Base-by-base conservation (phyloP, 2,113 vertebrate species). In the Charina bottae region DNA sequence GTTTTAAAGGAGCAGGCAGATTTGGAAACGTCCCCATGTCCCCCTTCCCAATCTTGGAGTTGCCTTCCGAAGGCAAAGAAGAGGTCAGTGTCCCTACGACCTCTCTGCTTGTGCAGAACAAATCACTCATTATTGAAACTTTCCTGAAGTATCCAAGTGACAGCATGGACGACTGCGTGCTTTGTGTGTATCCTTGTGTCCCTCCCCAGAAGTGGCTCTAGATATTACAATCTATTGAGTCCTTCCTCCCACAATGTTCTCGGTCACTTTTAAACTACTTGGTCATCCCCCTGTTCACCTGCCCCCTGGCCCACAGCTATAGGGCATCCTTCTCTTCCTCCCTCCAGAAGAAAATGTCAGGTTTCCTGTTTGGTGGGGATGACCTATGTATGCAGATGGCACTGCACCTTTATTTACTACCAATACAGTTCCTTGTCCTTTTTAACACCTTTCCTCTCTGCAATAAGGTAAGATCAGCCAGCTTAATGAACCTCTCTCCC, bases 301-400 rank as follows among this genome's bases (percentile, higher is more conserved):
- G 88, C 23, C 5, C 17, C n/a, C 11, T 26, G 6, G 33, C 26
- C 23, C 1, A n/a, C 10, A 87, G 64, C 55, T 26, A 3, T n/a
- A 24, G 1, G 12, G 26, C 46, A 24, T 23, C 28, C 33, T 72
- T 8, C 19, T 46, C 33, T 46, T 23, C 4, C 37, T 87, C 64
- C 85, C n/a, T 12, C 11, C 55, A 42, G 42, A 64, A 62, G 49
- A 85, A 87, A 46, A 64, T 5, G 46, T 23, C 55, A 83, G 58
- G 64, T 83, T 46, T 24, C 68, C 2, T 62, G n/a, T 83, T 83
- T 58, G 58, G 26, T 64, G 24, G 78, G 60, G 33, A 68, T 89
- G 72, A 93, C 89, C 85, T 93, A 59, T 85, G 72, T 84, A 91
- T 91, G 92, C 86, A 89, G 86, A 93, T 89, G 72, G 78, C 83